Evolutionary conservation across 2,113 vertebrate species (phyloP).

Genomic region (Atractosteus spatula): DNA sequence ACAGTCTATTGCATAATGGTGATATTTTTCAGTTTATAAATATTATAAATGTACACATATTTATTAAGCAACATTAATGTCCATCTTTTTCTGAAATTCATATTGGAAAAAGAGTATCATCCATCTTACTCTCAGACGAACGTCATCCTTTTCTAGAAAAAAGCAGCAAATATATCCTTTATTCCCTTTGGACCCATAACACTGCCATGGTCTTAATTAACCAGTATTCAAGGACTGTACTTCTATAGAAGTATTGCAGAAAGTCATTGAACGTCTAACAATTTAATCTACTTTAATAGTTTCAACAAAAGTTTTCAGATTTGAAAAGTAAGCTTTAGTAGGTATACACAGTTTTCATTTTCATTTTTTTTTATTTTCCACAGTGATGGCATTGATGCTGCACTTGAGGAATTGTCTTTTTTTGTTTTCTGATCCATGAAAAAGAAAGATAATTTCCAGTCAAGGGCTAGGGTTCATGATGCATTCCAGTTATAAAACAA

Average conservation of each 20-base stretch:
- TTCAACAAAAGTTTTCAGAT: slow-evolving; percentile 30
- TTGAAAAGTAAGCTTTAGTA: slow-evolving; percentile 1
- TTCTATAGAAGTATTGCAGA: slow-evolving; percentile 44
- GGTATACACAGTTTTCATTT: slow-evolving; percentile 37
- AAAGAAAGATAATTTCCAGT: slow-evolving; percentile 15
- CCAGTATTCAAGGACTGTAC: slow-evolving; percentile 38
- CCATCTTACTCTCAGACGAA: slow-evolving; percentile 44
- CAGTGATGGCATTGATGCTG: slow-evolving; percentile 69
- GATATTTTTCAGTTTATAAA: slow-evolving; percentile 81
- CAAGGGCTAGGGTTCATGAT: slow-evolving; percentile 44
- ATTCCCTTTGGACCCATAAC: slow-evolving; percentile 71
- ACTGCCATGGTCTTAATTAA: slow-evolving; percentile 59
- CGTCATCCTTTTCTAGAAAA: slow-evolving; percentile 36
- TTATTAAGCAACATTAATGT: slow-evolving; percentile 67
- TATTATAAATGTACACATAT: slow-evolving; percentile 78
- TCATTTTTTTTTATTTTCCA: slow-evolving; percentile 48
- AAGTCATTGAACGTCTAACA: slow-evolving; percentile 43
- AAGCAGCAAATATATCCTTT: slow-evolving; percentile 57
- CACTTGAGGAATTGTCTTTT: slow-evolving; percentile 45
- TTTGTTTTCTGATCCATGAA: slow-evolving; percentile 45
- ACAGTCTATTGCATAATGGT: slow-evolving; percentile 82
- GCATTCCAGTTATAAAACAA: slow-evolving; percentile 53
- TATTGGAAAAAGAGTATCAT: slow-evolving; percentile 63
- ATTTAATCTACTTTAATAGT: slow-evolving; percentile 39
- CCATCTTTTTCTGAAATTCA: slow-evolving; percentile 59